Evolutionary conservation across 2,113 vertebrate genomes (phyloP).

Genomic region (Ramphastos sulfuratus): DNA sequence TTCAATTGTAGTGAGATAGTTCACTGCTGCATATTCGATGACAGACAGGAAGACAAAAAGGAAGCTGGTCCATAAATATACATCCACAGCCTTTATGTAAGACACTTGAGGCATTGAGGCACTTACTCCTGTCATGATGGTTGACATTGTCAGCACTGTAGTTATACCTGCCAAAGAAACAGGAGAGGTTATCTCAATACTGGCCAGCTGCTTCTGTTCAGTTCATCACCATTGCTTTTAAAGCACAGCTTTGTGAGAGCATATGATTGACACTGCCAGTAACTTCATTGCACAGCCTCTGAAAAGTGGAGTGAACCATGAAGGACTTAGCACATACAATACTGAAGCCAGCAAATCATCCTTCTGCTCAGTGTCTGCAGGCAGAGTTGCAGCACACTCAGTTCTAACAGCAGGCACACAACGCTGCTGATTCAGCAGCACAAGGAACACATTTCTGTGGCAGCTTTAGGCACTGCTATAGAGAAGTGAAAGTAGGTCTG

Average conservation of each 20-base stretch:
- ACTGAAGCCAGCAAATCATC: neutral
- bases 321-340: neutral
- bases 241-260: neutral
- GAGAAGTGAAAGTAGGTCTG: neutral
- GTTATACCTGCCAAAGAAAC: conserved; percentile 83
- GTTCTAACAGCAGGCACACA: neutral
- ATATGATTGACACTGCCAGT: neutral
- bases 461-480: neutral
- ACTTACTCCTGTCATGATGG: conserved; percentile 88
- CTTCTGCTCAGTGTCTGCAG: neutral
- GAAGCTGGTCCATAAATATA: conserved; percentile 94
- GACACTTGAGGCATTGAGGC: conserved; percentile 93
- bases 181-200: neutral
- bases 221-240: neutral
- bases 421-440: neutral
- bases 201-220: neutral
- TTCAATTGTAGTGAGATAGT: conserved; percentile 90
- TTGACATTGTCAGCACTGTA: conserved; percentile 92
- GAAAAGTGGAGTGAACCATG: neutral
- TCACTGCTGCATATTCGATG: conserved; percentile 89
- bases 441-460: neutral
- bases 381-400: neutral
- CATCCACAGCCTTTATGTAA: conserved; percentile 91
- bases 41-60: conserved; percentile 92
- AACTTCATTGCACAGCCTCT: neutral